A percentile compares a stretch with the other conserved stretches of the same genome.
phyloP scores from a whole-genome alignment of 2,113 vertebrate species.

The Garra rufa region DNA sequence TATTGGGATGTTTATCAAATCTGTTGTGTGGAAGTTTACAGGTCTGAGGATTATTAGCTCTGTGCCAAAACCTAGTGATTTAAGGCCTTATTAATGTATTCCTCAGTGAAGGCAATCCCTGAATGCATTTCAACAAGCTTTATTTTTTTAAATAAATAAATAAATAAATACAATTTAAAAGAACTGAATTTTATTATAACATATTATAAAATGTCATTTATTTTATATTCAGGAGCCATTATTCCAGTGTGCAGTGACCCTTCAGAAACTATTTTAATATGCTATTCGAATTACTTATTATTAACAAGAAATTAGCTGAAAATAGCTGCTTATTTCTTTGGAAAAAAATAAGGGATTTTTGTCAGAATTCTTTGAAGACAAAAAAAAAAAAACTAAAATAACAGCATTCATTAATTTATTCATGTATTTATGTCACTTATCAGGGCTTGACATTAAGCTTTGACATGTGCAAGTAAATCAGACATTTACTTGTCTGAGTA shows the following conservation, averaged over 20 bases:
- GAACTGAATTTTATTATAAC: neutral
- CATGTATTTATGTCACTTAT: too few species aligned
- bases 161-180: neutral
- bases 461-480: too few species aligned
- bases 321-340: too few species aligned
- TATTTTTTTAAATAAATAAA: too few species aligned
- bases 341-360: too few species aligned
- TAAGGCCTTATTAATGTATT: neutral
- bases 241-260: neutral
- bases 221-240: neutral
- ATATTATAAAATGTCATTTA: neutral
- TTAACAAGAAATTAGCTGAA: too few species aligned
- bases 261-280: neutral
- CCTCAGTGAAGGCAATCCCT: neutral
- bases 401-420: too few species aligned
- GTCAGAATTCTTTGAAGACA: too few species aligned
- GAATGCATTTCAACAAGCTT: neutral
- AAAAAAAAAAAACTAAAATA: too few species aligned
- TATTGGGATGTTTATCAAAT: neutral
- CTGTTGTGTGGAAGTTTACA: neutral
- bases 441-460: too few species aligned
- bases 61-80: neutral
- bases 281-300: neutral
- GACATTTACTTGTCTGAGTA: too few species aligned
- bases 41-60: neutral